Evolutionary conservation across 2,888 invertebrate species (phyloP).

Genomic region (Drosophila macrospina): DNA sequence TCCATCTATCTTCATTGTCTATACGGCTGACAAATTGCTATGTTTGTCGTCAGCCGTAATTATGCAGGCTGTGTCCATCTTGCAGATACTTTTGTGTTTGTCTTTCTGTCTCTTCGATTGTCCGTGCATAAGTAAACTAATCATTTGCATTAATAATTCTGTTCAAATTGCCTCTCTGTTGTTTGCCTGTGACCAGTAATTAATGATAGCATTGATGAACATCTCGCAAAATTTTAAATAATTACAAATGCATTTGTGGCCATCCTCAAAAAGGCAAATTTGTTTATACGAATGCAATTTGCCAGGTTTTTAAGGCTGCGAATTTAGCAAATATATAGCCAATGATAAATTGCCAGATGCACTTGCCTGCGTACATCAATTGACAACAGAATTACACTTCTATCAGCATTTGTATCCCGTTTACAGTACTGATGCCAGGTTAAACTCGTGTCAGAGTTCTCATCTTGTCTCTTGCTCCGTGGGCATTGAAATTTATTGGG

Average conservation of each 20-base stretch:
- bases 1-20: not conserved
- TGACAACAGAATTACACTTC: constrained; percentile 6
- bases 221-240: constrained; percentile 2
- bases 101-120: not conserved
- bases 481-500: constrained; percentile 5
- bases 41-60: constrained; percentile 52
- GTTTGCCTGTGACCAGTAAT: constrained; percentile 54
- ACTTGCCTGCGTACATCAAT: constrained; percentile 19
- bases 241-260: constrained; percentile 34
- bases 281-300: constrained; percentile 43
- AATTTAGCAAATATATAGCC: constrained; percentile 55
- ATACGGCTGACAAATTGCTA: constrained; percentile 38
- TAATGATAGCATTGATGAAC: constrained; percentile 35
- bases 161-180: constrained; percentile 27
- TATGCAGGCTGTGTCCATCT: constrained; percentile 36
- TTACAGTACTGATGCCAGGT: not conserved
- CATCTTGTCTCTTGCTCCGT: not conserved
- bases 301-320: constrained; percentile 25
- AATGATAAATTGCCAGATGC: constrained; percentile 34
- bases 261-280: constrained; percentile 32
- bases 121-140: constrained; percentile 43
- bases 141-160: constrained; percentile 72
- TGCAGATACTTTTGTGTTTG: constrained; percentile 41
- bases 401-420: too few relatives aligned
- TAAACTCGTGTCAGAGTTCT: constrained; percentile 10